Percentiles rank a stretch among this genome's conserved stretches.
Conservation (phyloP, 2,113 vertebrate species). For the Melanocharis versteri region DNA sequence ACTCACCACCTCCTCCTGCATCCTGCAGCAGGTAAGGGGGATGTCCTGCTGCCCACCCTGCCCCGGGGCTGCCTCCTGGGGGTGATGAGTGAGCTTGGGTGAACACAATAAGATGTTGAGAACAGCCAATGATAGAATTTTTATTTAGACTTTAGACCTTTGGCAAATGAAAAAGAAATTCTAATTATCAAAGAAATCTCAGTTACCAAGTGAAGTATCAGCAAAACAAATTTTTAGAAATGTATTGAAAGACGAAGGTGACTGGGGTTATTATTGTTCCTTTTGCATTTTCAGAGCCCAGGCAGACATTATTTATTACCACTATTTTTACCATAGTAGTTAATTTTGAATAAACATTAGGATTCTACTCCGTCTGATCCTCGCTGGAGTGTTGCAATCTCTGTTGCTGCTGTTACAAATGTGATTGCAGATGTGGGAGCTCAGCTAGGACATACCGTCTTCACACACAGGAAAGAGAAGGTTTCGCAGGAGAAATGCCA, state of each 20-base stretch:
- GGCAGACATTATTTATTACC: neutral
- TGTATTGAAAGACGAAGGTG: neutral
- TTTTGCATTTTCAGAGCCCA: neutral
- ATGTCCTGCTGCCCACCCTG: neutral
- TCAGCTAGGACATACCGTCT: neutral
- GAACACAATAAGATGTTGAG: accelerated
- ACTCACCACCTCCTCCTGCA: constrained; percentile 26
- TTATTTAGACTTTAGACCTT: neutral
- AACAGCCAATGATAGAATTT: accelerated
- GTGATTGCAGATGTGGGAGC: neutral
- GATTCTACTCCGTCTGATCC: neutral
- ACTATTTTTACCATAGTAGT: neutral
- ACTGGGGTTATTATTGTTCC: neutral
- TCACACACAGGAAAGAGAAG: constrained; percentile 4
- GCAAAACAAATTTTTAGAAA: neutral
- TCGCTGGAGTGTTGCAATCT: neutral
- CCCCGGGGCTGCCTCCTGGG: neutral
- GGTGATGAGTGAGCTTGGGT: neutral
- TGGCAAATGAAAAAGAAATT: neutral
- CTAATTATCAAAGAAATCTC: neutral
- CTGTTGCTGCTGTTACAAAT: neutral
- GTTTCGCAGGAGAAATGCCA: neutral
- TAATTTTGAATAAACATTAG: neutral
- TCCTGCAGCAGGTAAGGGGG: constrained; percentile 65
- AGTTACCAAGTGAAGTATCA: neutral